Evolutionary conservation across 2,113 vertebrate genomes (phyloP).

Genomic region (Sylvietta virens): DNA sequence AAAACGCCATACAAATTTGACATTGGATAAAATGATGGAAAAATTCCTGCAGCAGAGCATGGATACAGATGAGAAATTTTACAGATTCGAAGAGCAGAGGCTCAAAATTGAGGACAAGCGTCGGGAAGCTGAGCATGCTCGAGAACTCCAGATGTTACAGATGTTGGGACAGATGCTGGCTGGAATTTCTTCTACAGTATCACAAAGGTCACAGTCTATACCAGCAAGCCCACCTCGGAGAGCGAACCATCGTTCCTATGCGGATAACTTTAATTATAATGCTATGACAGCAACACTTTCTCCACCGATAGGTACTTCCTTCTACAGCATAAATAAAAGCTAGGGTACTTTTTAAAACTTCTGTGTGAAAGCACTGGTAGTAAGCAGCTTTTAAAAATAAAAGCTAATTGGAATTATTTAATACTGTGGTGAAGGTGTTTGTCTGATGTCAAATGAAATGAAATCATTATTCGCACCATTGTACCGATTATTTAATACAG

Average conservation of each 20-base stretch:
- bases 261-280: conserved; percentile 73
- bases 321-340: conserved; percentile 42
- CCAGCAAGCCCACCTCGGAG: conserved; percentile 54
- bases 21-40: conserved; percentile 88
- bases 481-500: not conserved
- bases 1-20: conserved; percentile 77
- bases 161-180: conserved; percentile 90
- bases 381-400: conserved; percentile 33
- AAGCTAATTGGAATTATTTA: not conserved
- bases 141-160: conserved; percentile 89
- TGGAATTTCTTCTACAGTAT: conserved; percentile 72
- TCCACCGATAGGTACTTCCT: conserved; percentile 78
- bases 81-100: conserved; percentile 84
- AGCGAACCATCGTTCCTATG: conserved; percentile 59
- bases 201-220: conserved; percentile 56
- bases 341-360: not conserved
- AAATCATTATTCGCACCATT: not conserved
- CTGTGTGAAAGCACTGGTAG: conserved; percentile 15
- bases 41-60: conserved; percentile 87
- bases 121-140: conserved; percentile 81
- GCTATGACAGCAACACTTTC: conserved; percentile 67
- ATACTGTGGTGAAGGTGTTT: conserved; percentile 29
- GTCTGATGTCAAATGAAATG: not conserved
- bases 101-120: conserved; percentile 84
- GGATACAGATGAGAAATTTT: conserved; percentile 84